Evolutionary conservation across 2,113 vertebrate species (phyloP), one percentile per base, ranked within the genome.

Genomic region (Corythoichthys haematopterus): DNA sequence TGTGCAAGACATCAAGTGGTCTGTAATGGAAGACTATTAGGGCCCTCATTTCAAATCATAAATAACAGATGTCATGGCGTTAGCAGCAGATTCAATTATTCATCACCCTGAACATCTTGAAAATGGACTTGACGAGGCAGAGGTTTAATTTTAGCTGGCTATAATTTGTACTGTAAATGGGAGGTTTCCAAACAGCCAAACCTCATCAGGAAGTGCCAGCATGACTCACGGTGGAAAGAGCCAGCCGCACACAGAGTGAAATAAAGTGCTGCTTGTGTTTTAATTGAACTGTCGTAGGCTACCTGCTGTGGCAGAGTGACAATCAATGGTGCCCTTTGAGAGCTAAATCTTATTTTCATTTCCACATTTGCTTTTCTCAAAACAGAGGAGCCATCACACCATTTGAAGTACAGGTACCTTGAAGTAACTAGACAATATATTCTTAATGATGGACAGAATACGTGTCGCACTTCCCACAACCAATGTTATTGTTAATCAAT

Each of bases 21-120:
- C 83, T 83, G 85, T 84, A 91, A 87, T 91, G 83, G 88, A 92
- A 91, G 86, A 88, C 91, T 91, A 93, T 93, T 93, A 93, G 91
- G 92, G 82, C 90, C 90, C 90, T 93, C 85, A 89, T 94, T 94
- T 92, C 77, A 87, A 88, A 89, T 94, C 91, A 94, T 95, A 93
- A 95, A 95, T 96, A 95, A 95, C 91, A 92, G 85, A 95, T 93
- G 93, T 73, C 46, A 56, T 70, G 76, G 65, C 66, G 35, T 74
- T 71, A 91, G 88, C 90, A 78, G 52, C 77, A 82, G 85, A 72
- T 85, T 95, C 87, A 94, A 95, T 94, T 92, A 94, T 95, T 95
- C 88, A 96, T 92, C 85, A 82, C 83, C 79, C 89, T 85, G 88
- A 91, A 92, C 89, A 89, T 93, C 91, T 89, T 88, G 89, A 93